phyloP scores from a whole-genome alignment of 2,888 invertebrate genomes.

The Ctenicera cuprea region DNA sequence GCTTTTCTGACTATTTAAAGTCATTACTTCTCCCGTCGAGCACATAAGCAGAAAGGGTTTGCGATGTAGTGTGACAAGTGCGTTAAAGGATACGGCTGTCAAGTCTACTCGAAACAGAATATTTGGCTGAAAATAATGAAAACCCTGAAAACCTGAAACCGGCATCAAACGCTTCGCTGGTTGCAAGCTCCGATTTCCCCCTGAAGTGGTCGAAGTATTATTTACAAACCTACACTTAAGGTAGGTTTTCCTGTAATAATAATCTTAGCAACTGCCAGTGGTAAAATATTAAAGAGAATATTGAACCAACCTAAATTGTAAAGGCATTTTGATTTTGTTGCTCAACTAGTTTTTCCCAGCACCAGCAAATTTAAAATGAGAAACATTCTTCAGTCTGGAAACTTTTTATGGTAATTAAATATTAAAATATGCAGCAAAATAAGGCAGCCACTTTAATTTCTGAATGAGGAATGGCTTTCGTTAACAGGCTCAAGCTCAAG shows the following conservation, averaged over 20 bases:
- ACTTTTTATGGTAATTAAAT: not conserved
- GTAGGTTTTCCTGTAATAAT: not conserved
- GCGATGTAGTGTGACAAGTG: not conserved
- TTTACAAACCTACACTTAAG: slow-evolving; percentile 14
- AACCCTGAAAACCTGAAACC: slow-evolving; percentile 24
- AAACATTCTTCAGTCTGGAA: not conserved
- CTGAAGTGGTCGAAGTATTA: slow-evolving; percentile 19
- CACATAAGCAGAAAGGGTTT: not conserved
- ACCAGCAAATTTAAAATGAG: not conserved
- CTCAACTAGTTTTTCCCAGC: not conserved
- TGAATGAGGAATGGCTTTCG: not conserved
- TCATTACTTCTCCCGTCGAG: not conserved
- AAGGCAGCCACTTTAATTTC: not conserved
- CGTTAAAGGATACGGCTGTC: slow-evolving; percentile 1
- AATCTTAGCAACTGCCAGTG: too few species aligned
- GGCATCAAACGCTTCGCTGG: slow-evolving; percentile 24
- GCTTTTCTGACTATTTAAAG: too few species aligned
- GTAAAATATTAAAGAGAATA: not conserved
- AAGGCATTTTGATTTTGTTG: not conserved
- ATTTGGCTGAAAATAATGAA: slow-evolving; percentile 32
- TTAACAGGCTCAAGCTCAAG: not conserved
- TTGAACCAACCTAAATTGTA: not conserved
- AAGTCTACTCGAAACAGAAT: slow-evolving; percentile 17
- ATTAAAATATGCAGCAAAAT: not conserved
- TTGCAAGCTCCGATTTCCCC: slow-evolving; percentile 26